phyloP scores from a whole-genome alignment of 2,113 vertebrate genomes.

The Pseudonaja textilis region DNA sequence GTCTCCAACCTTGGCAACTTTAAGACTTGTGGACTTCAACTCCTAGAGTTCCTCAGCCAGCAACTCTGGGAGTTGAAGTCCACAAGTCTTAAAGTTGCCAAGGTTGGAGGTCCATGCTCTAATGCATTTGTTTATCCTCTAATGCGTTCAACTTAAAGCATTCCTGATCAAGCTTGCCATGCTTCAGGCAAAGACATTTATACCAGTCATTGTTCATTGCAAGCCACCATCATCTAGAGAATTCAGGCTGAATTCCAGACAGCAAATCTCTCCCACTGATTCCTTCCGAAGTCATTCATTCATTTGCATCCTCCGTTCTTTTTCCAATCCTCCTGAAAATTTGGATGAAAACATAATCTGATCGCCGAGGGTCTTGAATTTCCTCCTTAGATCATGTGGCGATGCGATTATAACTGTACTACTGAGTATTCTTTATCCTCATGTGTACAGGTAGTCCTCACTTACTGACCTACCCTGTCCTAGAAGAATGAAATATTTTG shows the following conservation, averaged over 20 bases:
- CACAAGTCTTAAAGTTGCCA: too few species aligned
- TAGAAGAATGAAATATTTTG: too few species aligned
- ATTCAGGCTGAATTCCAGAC: not conserved
- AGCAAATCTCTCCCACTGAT: not conserved
- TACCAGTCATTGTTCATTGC: not conserved
- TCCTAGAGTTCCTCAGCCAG: too few species aligned
- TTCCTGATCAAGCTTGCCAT: not conserved
- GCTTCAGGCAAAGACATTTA: not conserved
- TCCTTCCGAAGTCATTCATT: not conserved
- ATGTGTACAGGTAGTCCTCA: not conserved
- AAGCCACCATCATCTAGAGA: not conserved
- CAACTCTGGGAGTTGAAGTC: too few species aligned
- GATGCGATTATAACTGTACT: not conserved
- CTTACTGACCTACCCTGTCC: not conserved
- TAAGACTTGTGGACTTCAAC: too few species aligned
- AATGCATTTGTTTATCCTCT: not conserved
- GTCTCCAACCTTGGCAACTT: too few species aligned
- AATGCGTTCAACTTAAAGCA: not conserved
- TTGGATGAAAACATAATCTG: not conserved
- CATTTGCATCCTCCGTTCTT: not conserved
- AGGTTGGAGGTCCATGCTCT: too few species aligned
- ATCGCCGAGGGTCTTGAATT: not conserved
- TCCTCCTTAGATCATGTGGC: not conserved
- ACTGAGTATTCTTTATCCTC: not conserved
- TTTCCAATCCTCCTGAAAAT: not conserved